Evolutionary conservation across 2,113 vertebrate species (phyloP).

Genomic region (Suncus etruscus): DNA sequence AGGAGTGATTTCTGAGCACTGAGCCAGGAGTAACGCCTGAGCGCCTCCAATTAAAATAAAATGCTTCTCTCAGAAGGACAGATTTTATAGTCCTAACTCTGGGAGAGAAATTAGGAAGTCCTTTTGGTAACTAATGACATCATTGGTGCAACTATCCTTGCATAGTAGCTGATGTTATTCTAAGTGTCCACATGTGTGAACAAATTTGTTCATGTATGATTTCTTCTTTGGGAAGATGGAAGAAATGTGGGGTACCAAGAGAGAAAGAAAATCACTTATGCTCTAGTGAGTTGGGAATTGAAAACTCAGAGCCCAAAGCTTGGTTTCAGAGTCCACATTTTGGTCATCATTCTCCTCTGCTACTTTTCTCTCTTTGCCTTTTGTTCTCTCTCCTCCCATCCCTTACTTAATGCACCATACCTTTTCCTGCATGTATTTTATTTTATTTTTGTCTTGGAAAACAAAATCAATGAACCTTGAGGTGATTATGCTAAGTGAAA

Average conservation of each 20-base stretch:
- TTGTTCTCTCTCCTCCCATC: not conserved
- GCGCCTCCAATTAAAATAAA: too few species aligned
- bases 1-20: too few species aligned
- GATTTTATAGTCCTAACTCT: not conserved
- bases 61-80: too few species aligned
- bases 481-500: too few species aligned
- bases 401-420: fast-evolving
- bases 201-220: not conserved
- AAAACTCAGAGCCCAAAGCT: not conserved
- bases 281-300: not conserved
- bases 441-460: not conserved
- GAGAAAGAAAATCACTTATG: not conserved
- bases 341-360: not conserved
- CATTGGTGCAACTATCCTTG: not conserved
- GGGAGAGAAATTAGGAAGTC: not conserved
- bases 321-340: not conserved
- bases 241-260: not conserved
- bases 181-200: not conserved
- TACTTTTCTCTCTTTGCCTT: not conserved
- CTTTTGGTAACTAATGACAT: not conserved
- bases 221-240: not conserved
- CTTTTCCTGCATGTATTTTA: not conserved
- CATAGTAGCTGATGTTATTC: not conserved
- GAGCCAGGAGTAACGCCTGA: too few species aligned
- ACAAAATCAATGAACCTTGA: too few species aligned